These are phyloP conservation scores for Ligdia adustata DNA, from an alignment of 2,888 invertebrate genomes.

Conservation along the genomic window DNA sequence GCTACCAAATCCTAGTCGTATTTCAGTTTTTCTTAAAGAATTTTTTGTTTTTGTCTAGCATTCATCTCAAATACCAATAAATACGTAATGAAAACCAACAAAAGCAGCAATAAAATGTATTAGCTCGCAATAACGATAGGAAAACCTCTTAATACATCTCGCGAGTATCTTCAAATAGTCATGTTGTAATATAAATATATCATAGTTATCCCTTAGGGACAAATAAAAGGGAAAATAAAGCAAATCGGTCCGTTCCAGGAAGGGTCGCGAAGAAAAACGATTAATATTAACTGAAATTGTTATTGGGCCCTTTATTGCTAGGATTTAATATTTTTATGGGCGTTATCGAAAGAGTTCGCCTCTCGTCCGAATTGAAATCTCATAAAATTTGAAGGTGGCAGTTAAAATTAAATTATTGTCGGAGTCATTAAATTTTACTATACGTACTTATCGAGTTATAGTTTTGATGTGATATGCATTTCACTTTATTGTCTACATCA, in stretches of 20 bases:
- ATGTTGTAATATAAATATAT: conserved; percentile 80
- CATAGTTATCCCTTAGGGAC: conserved; percentile 75
- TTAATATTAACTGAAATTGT: conserved; percentile 83
- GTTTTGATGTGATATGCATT: no score
- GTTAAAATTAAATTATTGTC: conserved; percentile 45
- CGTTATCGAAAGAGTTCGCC: conserved; percentile 71
- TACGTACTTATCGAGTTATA: no score
- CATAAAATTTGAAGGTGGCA: conserved; percentile 50
- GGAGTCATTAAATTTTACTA: conserved; percentile 16
- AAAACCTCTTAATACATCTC: conserved; percentile 73
- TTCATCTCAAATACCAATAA: not conserved
- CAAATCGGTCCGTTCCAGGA: conserved; percentile 71
- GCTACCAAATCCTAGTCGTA: no score
- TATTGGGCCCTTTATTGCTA: conserved; percentile 70
- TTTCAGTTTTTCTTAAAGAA: no score
- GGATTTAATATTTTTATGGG: conserved; percentile 79
- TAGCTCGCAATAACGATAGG: conserved; percentile 51
- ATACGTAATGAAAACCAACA: conserved; percentile 35
- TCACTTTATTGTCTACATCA: no score
- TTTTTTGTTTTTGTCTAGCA: not conserved
- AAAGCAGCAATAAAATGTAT: conserved; percentile 48
- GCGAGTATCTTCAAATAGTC: conserved; percentile 72
- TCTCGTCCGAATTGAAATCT: conserved; percentile 55
- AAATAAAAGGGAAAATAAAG: conserved; percentile 81
- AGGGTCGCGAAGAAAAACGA: conserved; percentile 82